Percentiles rank a stretch among this genome's conserved stretches.
These are phyloP conservation scores for Drosophila peninsularis DNA, from an alignment of 2,888 invertebrate species.

Conservation along the genomic window DNA sequence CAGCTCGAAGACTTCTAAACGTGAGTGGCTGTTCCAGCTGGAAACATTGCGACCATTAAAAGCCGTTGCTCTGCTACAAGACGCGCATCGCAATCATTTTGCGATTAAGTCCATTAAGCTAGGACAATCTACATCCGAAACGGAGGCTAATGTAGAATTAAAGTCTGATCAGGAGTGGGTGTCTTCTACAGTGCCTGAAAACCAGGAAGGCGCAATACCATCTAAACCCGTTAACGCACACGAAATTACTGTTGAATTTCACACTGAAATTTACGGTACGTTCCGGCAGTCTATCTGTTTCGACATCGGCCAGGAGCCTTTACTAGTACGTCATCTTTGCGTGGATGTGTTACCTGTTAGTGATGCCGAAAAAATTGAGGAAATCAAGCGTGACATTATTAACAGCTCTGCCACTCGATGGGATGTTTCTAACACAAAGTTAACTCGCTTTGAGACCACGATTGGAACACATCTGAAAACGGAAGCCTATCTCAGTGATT, in stretches of 20 bases:
- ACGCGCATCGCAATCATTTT: conserved; percentile 89
- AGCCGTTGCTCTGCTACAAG: conserved; percentile 89
- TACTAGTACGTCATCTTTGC: conserved; percentile 88
- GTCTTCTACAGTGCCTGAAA: conserved; percentile 54
- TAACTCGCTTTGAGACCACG: conserved; percentile 86
- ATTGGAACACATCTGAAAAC: conserved; percentile 86
- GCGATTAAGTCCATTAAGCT: conserved; percentile 86
- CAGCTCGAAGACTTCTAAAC: conserved; percentile 87
- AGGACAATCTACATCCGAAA: conserved; percentile 44
- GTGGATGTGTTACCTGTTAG: conserved; percentile 90
- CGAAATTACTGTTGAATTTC: conserved; percentile 87
- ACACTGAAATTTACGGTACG: conserved; percentile 90
- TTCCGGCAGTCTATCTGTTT: conserved; percentile 92
- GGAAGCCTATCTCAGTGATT: conserved; percentile 84
- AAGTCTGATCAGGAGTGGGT: conserved; percentile 87
- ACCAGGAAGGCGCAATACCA: conserved; percentile 22
- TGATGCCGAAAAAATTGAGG: conserved; percentile 88
- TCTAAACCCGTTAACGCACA: conserved; percentile 80
- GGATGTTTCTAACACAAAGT: conserved; percentile 86
- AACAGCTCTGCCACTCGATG: conserved; percentile 88
- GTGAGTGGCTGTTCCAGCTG: conserved; percentile 87
- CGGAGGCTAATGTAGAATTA: conserved; percentile 79
- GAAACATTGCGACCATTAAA: conserved; percentile 86
- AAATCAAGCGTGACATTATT: conserved; percentile 87
- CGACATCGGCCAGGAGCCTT: conserved; percentile 89